Evolutionary conservation across 2,797 vertebrate genomes (phyloP).

Genomic region (Prunella strophiata): DNA sequence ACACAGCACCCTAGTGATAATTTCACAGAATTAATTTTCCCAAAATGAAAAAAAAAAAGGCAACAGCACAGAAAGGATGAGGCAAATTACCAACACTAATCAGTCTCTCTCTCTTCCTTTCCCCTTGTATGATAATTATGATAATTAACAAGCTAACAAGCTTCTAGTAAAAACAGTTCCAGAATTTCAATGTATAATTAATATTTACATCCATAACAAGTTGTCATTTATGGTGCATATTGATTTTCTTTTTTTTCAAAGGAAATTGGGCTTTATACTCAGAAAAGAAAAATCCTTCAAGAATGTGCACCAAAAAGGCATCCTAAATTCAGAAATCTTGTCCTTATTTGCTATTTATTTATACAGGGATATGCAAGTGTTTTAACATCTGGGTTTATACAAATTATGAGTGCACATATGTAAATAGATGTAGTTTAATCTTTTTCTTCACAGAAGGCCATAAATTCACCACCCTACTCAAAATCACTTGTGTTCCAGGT

Average conservation of each 20-base stretch:
- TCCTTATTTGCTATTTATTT: conserved; percentile 39
- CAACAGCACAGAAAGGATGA: conserved; percentile 56
- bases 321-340: conserved; percentile 33
- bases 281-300: conserved; percentile 35
- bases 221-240: conserved; percentile 64
- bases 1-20: conserved; percentile 61
- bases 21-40: conserved; percentile 70
- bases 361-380: not conserved
- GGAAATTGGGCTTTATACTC: not conserved
- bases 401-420: not conserved
- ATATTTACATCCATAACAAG: conserved; percentile 76
- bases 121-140: conserved; percentile 75
- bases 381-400: conserved; percentile 17
- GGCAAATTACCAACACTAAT: conserved; percentile 73
- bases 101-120: conserved; percentile 66
- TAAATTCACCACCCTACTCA: not conserved
- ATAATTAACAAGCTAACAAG: conserved; percentile 76
- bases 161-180: conserved; percentile 76
- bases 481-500: not conserved
- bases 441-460: not conserved
- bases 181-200: conserved; percentile 77
- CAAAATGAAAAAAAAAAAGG: conserved; percentile 40
- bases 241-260: conserved; percentile 53
- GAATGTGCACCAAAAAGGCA: conserved; percentile 4
- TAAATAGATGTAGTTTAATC: not conserved